Evolutionary conservation across 1,140 invertebrate genomes (phyloP).

Genomic region (Drosophila simulans): DNA sequence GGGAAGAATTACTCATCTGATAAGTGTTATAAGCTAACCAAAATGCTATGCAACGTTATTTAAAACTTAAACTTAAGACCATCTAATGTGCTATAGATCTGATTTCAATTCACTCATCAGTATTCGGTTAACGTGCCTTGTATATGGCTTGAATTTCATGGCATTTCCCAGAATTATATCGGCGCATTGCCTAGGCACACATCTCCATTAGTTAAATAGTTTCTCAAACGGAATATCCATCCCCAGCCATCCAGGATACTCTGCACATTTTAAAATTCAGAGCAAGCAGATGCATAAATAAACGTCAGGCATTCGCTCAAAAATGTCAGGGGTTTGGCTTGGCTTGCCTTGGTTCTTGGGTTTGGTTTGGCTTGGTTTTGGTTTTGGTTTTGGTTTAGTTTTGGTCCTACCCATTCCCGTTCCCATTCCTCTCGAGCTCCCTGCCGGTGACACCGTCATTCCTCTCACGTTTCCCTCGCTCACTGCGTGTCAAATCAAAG

Average conservation of each 20-base stretch:
- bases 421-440: background rate
- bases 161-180: conserved; percentile 15
- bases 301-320: conserved; percentile 28
- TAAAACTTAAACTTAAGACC: no score
- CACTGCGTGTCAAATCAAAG: conserved; percentile 50
- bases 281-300: conserved; percentile 48
- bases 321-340: conserved; percentile 32
- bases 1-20: background rate
- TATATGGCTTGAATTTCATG: conserved; percentile 30
- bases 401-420: conserved; percentile 13
- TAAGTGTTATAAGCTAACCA: background rate
- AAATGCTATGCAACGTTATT: background rate
- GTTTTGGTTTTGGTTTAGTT: conserved; percentile 10
- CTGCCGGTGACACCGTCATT: conserved; percentile 12
- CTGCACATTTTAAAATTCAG: conserved; percentile 38
- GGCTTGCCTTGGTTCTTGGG: background rate
- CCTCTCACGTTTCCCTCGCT: conserved; percentile 37
- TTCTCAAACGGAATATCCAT: conserved; percentile 1
- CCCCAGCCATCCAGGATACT: background rate
- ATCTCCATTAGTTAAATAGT: conserved; percentile 18
- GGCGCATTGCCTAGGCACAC: conserved; percentile 14
- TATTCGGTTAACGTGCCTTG: conserved; percentile 16
- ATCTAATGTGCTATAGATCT: no score
- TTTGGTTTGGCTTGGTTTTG: conserved; percentile 11
- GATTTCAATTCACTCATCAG: background rate